Percentiles rank a stretch among this genome's conserved stretches.
These are phyloP conservation scores for Antheraea mylitta DNA, from an alignment of 1,140 invertebrate genomes.

Conservation along the genomic window DNA sequence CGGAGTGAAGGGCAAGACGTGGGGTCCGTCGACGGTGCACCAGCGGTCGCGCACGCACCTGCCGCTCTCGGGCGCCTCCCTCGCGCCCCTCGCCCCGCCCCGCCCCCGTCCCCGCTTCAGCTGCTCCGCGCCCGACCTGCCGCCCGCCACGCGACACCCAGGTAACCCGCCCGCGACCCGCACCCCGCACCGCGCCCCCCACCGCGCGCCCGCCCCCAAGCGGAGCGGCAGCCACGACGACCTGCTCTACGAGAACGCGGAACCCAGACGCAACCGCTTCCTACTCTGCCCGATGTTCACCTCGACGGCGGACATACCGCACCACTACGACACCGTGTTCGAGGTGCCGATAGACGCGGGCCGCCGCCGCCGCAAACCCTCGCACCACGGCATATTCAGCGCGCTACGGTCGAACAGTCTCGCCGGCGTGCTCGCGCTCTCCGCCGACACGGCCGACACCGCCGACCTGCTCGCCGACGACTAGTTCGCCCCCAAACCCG, in stretches of 20 bases:
- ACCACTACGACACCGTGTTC: constrained; percentile 63
- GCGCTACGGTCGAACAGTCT: constrained; percentile 59
- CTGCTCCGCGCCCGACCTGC: constrained; percentile 30
- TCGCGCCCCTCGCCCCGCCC: constrained; percentile 63
- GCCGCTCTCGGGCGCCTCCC: constrained; percentile 58
- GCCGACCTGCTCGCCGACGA: constrained; percentile 56
- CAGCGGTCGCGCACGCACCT: constrained; percentile 92
- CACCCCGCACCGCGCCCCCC: constrained; percentile 4
- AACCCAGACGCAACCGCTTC: constrained; percentile 41
- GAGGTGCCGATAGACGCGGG: constrained; percentile 26
- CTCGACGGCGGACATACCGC: constrained; percentile 34
- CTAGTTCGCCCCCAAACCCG: constrained; percentile 23
- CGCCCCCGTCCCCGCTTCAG: constrained; percentile 13
- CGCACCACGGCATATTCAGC: constrained; percentile 43
- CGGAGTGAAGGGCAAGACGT: constrained; percentile 97
- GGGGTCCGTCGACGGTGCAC: constrained; percentile 96
- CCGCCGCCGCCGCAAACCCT: constrained; percentile 30
- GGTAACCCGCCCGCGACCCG: constrained; percentile 71
- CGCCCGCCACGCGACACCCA: constrained; percentile 81
- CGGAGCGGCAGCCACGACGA: constrained; percentile 62
- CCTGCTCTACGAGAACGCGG: constrained; percentile 41
- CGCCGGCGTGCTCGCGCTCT: constrained; percentile 26
- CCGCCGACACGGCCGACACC: constrained; percentile 45
- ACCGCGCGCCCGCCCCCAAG: constrained; percentile 38
- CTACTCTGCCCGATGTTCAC: constrained; percentile 52